Evolutionary conservation across 2,113 vertebrate genomes (phyloP), one percentile per base, ranked within the genome.

Genomic region (Datnioides undecimradiatus): DNA sequence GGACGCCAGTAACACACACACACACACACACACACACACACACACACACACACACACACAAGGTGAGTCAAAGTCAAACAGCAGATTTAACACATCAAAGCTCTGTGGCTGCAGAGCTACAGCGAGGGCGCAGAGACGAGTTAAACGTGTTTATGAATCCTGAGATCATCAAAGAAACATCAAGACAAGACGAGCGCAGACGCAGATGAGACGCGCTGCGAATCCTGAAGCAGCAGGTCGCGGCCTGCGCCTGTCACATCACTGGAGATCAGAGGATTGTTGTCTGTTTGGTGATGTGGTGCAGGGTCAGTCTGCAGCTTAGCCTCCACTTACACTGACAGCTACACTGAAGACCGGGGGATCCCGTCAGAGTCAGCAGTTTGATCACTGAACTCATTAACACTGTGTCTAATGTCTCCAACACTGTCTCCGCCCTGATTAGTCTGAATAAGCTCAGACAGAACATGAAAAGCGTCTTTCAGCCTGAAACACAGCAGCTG

Each of bases 161-260:
- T 75, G 45, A 4, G 16, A 63, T 62, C 69, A 81, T 84, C 85
- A 67, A 74, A 81, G 77, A 68, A 8, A 45, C 83, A 49, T 59
- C 45, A 34, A 38, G 31, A 8, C 29, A 21, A 11, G 51, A 5
- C 7, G 11, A 6, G 17, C n/a, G 13, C 23, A 1, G 17, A 14
- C n/a, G 13, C 23, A 1, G 17, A 14, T 36, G 51, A 51, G 16
- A 80, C 13, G 5, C 54, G 2, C 10, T 27, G 0, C 19, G 8
- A 8, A 57, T 45, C 7, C 48, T 48, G 1, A 51, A 48, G 17
- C 33, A 23, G 66, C 60, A 80, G 49, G 76, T 72, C 66, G 6
- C 60, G 4, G 51, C 71, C 3, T 1, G 10, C 1, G 13, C 55
- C 25, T 55, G 41, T 52, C 68, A 52, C 83, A 33, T 77, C 52